Evolutionary conservation across 2,797 vertebrate species (phyloP).

Genomic region (Otus scops): DNA sequence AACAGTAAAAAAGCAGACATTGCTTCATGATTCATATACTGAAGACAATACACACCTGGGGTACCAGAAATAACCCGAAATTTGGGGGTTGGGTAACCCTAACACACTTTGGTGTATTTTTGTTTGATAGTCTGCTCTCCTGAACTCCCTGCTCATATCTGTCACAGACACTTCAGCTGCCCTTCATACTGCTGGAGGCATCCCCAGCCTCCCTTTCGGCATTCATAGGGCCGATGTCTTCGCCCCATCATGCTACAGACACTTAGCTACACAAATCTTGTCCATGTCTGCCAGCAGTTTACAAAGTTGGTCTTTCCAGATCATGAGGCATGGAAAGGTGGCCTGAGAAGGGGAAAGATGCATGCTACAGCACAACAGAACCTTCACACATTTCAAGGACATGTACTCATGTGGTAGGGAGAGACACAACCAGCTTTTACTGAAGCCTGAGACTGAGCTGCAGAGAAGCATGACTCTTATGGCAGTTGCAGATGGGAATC

Average conservation of each 20-base stretch:
- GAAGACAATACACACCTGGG: not conserved
- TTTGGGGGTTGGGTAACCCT: not conserved
- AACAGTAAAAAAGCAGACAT: not conserved
- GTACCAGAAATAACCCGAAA: not conserved
- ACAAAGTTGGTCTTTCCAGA: not conserved
- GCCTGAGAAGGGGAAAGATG: not conserved
- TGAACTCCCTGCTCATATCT: rapidly evolving
- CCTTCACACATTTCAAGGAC: not conserved
- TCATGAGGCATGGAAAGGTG: not conserved
- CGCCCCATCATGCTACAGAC: not conserved
- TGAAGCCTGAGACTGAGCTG: not conserved
- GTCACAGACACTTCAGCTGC: not conserved
- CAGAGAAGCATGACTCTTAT: not conserved
- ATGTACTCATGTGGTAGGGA: not conserved
- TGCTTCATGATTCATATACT: not conserved
- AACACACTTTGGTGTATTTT: not conserved
- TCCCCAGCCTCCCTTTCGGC: not conserved
- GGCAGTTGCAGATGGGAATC: not conserved
- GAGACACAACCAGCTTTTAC: not conserved
- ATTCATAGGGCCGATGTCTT: not conserved
- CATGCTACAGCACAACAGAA: not conserved
- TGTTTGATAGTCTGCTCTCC: not conserved
- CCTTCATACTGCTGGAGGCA: not conserved
- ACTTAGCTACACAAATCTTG: not conserved
- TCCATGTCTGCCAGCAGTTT: not conserved